Evolutionary conservation across 2,113 vertebrate species (phyloP).

Genomic region (Corvus hawaiiensis): DNA sequence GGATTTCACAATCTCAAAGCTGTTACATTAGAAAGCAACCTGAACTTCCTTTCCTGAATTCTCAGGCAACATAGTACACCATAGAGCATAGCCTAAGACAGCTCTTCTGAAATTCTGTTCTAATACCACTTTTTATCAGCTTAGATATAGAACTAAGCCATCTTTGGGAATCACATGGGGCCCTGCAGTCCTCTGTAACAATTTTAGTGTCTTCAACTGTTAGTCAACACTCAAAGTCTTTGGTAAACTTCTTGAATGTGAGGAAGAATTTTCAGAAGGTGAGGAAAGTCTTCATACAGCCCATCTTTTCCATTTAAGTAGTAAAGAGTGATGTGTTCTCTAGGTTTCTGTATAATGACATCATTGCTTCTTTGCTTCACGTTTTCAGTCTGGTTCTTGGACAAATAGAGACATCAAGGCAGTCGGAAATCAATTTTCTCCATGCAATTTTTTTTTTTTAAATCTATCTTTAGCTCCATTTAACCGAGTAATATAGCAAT

Average conservation of each 20-base stretch:
- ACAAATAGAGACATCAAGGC: neutral
- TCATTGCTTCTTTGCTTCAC: neutral
- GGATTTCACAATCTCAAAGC: neutral
- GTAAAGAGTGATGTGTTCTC: neutral
- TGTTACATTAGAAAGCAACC: neutral
- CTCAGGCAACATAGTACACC: neutral
- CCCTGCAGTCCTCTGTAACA: neutral
- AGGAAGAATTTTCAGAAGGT: neutral
- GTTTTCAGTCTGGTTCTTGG: neutral
- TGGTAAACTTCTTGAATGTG: neutral
- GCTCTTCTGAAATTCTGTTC: neutral
- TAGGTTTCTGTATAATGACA: neutral
- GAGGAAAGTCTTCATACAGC: neutral
- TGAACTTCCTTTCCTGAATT: neutral
- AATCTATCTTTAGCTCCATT: neutral
- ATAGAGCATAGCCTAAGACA: neutral
- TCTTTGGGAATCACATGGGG: fast-evolving
- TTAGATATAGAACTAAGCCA: neutral
- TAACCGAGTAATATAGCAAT: neutral
- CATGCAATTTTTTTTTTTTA: neutral
- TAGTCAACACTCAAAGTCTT: neutral
- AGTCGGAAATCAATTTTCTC: neutral
- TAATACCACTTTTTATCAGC: neutral
- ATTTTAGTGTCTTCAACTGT: neutral
- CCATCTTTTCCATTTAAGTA: neutral